These are phyloP conservation scores for Geophilus truncorum DNA, from an alignment of 2,888 invertebrate genomes.

Conservation along the genomic window DNA sequence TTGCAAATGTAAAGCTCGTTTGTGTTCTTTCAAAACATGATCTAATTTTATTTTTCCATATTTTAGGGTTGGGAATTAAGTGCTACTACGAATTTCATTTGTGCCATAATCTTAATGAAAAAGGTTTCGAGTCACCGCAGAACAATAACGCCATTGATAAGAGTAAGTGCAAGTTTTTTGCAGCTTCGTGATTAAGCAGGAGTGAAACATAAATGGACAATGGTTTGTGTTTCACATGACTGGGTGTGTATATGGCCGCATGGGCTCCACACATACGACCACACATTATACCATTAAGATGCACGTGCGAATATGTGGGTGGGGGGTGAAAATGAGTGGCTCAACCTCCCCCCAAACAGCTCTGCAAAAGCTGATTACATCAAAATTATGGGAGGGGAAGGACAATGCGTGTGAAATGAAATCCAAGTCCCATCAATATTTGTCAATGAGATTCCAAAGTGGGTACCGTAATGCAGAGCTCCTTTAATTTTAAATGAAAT, in stretches of 20 bases:
- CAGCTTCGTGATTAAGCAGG: not conserved
- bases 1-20: no score
- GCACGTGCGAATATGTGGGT: not conserved
- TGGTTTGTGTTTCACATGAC: not conserved
- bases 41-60: not conserved
- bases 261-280: not conserved
- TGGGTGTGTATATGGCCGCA: not conserved
- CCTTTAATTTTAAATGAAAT: not conserved
- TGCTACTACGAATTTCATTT: not conserved
- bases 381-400: slow-evolving; percentile 13
- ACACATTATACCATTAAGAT: slow-evolving; percentile 20
- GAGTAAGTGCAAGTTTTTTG: not conserved
- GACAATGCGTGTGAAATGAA: slow-evolving; percentile 13
- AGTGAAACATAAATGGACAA: not conserved
- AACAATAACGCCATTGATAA: not conserved
- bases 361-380: slow-evolving; percentile 3
- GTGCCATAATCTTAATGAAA: not conserved
- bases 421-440: slow-evolving; percentile 11
- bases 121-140: not conserved
- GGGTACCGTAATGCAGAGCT: not conserved
- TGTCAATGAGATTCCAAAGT: not conserved
- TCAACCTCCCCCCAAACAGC: not conserved
- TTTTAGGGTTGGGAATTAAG: not conserved
- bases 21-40: no score
- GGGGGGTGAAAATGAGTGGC: slow-evolving; percentile 17